Evolutionary conservation across 1,140 invertebrate species (phyloP), one percentile per base, ranked within the genome.

Genomic region (Mesaphorura yosii): DNA sequence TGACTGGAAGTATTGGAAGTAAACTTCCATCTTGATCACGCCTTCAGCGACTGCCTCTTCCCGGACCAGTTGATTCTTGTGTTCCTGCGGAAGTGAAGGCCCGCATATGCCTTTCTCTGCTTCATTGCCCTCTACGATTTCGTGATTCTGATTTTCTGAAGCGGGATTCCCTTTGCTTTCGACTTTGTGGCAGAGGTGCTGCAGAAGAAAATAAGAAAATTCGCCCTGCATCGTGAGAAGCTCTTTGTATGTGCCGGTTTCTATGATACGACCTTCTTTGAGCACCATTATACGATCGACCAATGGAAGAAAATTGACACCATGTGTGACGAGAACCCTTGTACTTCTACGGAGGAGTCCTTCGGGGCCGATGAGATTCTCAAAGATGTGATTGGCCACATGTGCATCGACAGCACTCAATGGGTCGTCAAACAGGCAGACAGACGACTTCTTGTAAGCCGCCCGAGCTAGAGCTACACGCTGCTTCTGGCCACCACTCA

Each of bases 401-500:
- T 78, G 73, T 22, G 69, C 64, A 66, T 79, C 78, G 27, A 79
- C 69, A 5, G 77, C 75, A 29, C 73, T 73, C 2, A 80, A 67
- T 3, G 78, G 76, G 64, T 81, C 78, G 66, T 81, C 79, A 52
- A 81, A 64, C n/a, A 74, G 64, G 55, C 73, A 75, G 29, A 79
- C 59, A 55, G 80, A 74, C 0, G 55, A 31, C 19, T 63, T n/a
- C 19, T 51, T 51, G 17, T 51, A 56, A 45, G 34, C 48, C 0
- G 54, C 48, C 28, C 54, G n/a, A 6, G 78, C 79, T 7, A 81
- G 64, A 3, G 74, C 71, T 22, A 81, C 66, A 28, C 79, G 68
- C 53, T 80, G 78, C 55, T 78, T 80, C 56, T 81, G 76, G 1
- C 77, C 77, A 14, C 78, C 78, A 3, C 76, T 76, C 5, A 81